These are phyloP conservation scores for Rhinichthys klamathensis DNA, from an alignment of 2,113 vertebrate genomes.

Conservation along the genomic window DNA sequence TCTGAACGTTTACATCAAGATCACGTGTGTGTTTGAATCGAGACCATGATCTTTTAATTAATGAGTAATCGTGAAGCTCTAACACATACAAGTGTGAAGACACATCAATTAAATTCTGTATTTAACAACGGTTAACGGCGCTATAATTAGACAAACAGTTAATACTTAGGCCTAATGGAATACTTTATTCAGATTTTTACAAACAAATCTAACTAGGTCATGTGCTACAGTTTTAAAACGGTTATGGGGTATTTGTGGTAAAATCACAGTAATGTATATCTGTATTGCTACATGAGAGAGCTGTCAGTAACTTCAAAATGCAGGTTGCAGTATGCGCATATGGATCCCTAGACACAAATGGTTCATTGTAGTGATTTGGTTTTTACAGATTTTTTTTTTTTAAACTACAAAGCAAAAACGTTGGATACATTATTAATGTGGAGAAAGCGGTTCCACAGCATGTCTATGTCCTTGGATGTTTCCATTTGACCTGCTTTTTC, in stretches of 20 bases:
- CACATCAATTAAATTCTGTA: background rate
- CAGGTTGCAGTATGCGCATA: slow-evolving; percentile 23
- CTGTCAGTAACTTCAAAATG: slow-evolving; percentile 34
- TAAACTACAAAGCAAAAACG: background rate
- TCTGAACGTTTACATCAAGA: no score
- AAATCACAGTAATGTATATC: background rate
- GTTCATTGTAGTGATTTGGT: background rate
- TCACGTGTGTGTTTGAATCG: no score
- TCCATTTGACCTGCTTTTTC: background rate
- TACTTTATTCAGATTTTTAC: background rate
- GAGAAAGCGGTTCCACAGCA: background rate
- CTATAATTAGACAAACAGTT: background rate
- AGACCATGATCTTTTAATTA: no score
- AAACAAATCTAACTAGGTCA: no score
- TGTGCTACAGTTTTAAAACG: background rate
- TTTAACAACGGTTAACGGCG: no score
- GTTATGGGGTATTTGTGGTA: background rate
- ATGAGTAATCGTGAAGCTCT: no score
- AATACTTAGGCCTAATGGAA: background rate
- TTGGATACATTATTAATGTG: background rate
- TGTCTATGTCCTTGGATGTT: background rate
- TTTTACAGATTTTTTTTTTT: background rate
- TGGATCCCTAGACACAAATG: slow-evolving; percentile 22
- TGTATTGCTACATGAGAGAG: slow-evolving; percentile 21
- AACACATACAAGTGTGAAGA: background rate